Conservation (phyloP, 2,888 invertebrate genomes). For the Epinotia bilunana region DNA sequence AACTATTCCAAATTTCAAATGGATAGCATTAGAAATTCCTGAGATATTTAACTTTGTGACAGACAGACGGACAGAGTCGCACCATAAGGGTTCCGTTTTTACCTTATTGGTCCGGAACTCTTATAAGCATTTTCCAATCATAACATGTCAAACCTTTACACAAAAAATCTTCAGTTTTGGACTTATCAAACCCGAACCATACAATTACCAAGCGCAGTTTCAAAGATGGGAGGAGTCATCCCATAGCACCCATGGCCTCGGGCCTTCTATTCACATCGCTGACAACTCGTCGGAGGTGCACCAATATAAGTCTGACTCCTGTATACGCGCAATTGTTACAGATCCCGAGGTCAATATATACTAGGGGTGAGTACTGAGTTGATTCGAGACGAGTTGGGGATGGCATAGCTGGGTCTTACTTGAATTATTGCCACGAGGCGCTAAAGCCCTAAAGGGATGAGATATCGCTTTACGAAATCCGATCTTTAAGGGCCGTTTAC, state of each 20-base stretch:
- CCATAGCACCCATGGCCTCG: constrained; percentile 18
- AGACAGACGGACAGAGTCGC: no score
- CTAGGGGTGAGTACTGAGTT: not conserved
- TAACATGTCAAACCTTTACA: no score
- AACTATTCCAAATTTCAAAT: no score
- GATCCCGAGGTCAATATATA: constrained; percentile 2
- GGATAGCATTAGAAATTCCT: no score
- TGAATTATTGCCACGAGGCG: constrained; percentile 39
- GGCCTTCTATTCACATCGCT: constrained; percentile 1
- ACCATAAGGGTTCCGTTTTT: no score
- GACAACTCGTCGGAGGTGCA: not conserved
- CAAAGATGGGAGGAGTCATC: constrained; percentile 1
- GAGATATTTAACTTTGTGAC: no score
- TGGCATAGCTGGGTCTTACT: constrained; percentile 5
- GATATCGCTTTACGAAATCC: constrained; percentile 44
- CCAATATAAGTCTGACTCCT: not conserved
- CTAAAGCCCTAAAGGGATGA: constrained; percentile 43
- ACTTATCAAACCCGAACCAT: constrained; percentile 5
- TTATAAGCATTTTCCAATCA: no score
- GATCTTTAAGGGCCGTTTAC: constrained; percentile 42
- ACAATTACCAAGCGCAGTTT: constrained; percentile 31
- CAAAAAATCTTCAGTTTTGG: not conserved
- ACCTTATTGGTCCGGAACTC: no score
- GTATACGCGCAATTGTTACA: not conserved
- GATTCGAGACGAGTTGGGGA: not conserved